These are phyloP conservation scores for Subanguina moxae DNA, from an alignment of 1,140 invertebrate species.

Conservation along the genomic window DNA sequence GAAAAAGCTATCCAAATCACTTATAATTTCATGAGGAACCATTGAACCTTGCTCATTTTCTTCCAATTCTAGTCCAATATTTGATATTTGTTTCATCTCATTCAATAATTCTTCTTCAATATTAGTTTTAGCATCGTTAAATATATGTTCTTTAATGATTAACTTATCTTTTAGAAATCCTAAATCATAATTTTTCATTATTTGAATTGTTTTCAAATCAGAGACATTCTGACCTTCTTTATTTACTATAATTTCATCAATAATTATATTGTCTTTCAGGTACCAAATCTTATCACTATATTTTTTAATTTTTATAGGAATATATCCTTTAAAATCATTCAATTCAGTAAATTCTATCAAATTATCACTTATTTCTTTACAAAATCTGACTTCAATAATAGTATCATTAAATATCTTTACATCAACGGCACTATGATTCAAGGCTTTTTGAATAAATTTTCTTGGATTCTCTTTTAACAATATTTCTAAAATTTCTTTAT, in stretches of 20 bases:
- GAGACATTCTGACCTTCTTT: conserved; percentile 11
- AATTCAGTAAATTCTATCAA: neutral
- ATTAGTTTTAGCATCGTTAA: conserved; percentile 14
- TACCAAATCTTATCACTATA: conserved; percentile 26
- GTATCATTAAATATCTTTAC: conserved; percentile 6
- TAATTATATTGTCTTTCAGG: conserved; percentile 21
- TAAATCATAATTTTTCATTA: conserved; percentile 30
- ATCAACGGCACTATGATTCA: neutral
- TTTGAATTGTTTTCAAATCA: conserved; percentile 18
- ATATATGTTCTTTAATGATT: conserved; percentile 21
- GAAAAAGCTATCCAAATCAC: conserved; percentile 33
- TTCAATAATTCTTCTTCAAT: too few species aligned
- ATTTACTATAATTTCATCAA: conserved; percentile 17
- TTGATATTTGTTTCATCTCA: conserved; percentile 18
- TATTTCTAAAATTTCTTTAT: conserved; percentile 8
- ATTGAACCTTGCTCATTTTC: conserved; percentile 20
- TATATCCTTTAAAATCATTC: neutral
- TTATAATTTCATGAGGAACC: conserved; percentile 31
- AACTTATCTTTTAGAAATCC: conserved; percentile 11
- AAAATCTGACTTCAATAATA: conserved; percentile 7
- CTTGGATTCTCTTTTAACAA: neutral
- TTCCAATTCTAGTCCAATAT: conserved; percentile 20
- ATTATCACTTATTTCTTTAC: neutral
- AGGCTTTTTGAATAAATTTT: neutral
- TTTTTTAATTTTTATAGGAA: conserved; percentile 21